These are phyloP conservation scores for Crocallis elinguaria DNA, from an alignment of 2,888 invertebrate species.

Conservation along the genomic window DNA sequence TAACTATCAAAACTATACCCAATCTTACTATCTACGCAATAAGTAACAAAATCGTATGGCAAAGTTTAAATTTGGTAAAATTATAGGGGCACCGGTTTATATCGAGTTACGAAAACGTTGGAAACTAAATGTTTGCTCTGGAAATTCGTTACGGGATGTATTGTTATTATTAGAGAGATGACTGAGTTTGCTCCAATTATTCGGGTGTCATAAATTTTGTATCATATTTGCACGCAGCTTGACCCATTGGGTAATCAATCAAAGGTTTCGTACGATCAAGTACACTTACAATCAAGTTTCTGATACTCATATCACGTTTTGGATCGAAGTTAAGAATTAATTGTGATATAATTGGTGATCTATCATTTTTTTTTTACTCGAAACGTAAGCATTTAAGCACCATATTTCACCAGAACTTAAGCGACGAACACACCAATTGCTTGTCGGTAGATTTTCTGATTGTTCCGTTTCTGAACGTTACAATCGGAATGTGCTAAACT, in stretches of 20 bases:
- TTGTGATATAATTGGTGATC: too few species aligned
- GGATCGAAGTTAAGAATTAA: too few species aligned
- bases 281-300: too few species aligned
- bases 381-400: too few species aligned
- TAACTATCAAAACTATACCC: constrained; percentile 3
- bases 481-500: too few species aligned
- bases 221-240: constrained; percentile 41
- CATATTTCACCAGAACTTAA: too few species aligned
- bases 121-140: constrained; percentile 79
- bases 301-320: too few species aligned
- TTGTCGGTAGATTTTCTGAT: too few species aligned
- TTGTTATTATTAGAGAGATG: constrained; percentile 62
- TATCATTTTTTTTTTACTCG: too few species aligned
- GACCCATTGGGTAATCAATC: constrained; percentile 22
- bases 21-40: constrained; percentile 32
- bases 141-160: constrained; percentile 81
- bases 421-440: too few species aligned
- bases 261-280: neutral
- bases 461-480: too few species aligned
- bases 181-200: constrained; percentile 64
- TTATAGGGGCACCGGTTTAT: constrained; percentile 74
- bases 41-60: constrained; percentile 26
- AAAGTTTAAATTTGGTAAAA: constrained; percentile 26
- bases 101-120: constrained; percentile 74
- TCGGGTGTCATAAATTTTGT: constrained; percentile 61